Percentiles rank a stretch among this genome's conserved stretches.
These are phyloP conservation scores for Odocoileus virginianus DNA, from an alignment of 2,113 vertebrate species.

Conservation along the genomic window DNA sequence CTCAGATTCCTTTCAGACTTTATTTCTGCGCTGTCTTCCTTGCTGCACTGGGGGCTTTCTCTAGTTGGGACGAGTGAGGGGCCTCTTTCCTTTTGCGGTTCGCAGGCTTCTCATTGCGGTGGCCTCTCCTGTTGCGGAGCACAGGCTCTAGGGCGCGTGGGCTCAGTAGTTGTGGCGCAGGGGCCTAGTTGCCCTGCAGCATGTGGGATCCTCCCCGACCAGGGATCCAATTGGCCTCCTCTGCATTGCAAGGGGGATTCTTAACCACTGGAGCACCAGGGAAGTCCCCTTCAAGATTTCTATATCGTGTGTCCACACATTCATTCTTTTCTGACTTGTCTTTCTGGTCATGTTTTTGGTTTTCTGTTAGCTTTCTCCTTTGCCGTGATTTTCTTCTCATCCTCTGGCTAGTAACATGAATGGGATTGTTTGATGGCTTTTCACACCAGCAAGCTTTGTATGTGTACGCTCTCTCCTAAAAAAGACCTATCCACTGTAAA, in stretches of 20 bases:
- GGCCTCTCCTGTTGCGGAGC: background rate
- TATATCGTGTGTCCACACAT: background rate
- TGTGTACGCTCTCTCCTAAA: background rate
- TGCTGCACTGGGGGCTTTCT: background rate
- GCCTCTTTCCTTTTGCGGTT: background rate
- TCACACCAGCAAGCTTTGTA: background rate
- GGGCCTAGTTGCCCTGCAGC: background rate
- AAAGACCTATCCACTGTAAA: background rate
- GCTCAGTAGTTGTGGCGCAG: background rate
- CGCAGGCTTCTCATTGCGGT: background rate
- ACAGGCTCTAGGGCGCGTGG: background rate
- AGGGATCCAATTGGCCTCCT: background rate
- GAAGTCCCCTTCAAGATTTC: background rate
- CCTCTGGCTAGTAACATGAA: background rate
- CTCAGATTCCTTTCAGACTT: background rate
- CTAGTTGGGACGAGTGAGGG: background rate
- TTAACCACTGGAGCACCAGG: background rate
- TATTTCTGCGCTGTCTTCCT: background rate
- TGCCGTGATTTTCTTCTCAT: background rate
- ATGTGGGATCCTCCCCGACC: background rate
- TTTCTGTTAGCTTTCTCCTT: background rate
- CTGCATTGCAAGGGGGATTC: background rate
- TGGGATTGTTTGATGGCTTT: background rate
- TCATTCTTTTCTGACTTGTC: background rate
- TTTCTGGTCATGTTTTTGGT: background rate